These are phyloP conservation scores for Rallus crepitans DNA, from an alignment of 2,797 vertebrate species.

Conservation along the genomic window DNA sequence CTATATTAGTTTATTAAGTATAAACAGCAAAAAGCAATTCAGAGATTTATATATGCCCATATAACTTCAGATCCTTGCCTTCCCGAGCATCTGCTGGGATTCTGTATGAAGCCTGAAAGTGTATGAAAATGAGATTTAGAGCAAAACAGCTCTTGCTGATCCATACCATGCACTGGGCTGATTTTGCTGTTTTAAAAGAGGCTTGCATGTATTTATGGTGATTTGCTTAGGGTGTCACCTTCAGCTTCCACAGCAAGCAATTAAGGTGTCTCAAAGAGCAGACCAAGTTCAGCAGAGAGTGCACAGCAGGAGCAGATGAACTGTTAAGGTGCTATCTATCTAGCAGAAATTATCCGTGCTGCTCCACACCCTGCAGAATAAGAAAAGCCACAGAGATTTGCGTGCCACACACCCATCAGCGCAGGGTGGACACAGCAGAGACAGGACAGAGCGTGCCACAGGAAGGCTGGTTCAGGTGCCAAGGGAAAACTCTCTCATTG, in stretches of 20 bases:
- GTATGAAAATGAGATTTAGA: conserved; percentile 32
- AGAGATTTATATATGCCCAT: background rate
- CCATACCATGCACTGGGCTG: background rate
- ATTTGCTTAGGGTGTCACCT: conserved; percentile 53
- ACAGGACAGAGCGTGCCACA: background rate
- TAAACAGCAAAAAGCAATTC: conserved; percentile 46
- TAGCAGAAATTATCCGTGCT: background rate
- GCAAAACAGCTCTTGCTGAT: background rate
- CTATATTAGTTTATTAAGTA: conserved; percentile 34
- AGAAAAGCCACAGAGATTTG: background rate
- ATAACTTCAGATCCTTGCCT: background rate
- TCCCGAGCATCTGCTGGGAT: background rate
- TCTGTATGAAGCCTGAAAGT: background rate
- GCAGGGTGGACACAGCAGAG: background rate
- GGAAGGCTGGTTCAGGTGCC: background rate
- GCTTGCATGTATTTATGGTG: conserved; percentile 14
- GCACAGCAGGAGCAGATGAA: conserved; percentile 26
- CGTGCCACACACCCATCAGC: background rate
- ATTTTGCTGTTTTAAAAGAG: background rate
- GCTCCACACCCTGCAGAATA: background rate
- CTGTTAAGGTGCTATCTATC: background rate
- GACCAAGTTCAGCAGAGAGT: background rate
- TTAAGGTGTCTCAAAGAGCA: background rate
- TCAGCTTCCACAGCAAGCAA: conserved; percentile 28
- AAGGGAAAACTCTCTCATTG: background rate